These are phyloP conservation scores for Aramus guarauna DNA, from an alignment of 2,113 vertebrate species.

Conservation along the genomic window DNA sequence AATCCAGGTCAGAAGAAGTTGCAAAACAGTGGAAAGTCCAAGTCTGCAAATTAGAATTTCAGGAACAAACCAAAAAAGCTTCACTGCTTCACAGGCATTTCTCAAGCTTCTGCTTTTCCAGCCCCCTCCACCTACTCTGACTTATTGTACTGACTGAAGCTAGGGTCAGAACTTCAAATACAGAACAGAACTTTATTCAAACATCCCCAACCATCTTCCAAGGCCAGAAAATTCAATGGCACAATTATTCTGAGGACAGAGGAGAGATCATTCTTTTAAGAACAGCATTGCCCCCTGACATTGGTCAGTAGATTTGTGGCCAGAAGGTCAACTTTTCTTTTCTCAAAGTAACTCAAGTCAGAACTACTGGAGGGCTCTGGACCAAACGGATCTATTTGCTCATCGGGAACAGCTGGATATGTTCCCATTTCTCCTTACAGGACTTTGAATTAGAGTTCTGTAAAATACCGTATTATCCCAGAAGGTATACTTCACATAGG, in stretches of 20 bases:
- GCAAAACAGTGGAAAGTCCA: conserved; percentile 47
- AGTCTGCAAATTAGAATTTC: conserved; percentile 46
- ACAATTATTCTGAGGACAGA: not conserved
- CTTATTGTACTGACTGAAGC: not conserved
- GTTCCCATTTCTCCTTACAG: not conserved
- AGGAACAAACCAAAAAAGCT: conserved; percentile 57
- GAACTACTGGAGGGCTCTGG: not conserved
- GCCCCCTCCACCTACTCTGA: not conserved
- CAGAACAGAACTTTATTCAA: not conserved
- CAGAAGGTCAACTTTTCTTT: not conserved
- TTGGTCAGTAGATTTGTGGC: not conserved
- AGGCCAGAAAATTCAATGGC: not conserved
- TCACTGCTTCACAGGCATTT: conserved; percentile 1
- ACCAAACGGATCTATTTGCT: not conserved
- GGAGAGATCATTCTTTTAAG: not conserved
- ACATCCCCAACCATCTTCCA: not conserved
- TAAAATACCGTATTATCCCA: not conserved
- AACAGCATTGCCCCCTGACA: not conserved
- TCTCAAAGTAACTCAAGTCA: not conserved
- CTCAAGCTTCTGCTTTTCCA: conserved; percentile 21
- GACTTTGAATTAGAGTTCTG: not conserved
- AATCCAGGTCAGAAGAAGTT: conserved; percentile 33
- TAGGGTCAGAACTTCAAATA: not conserved
- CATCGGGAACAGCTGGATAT: not conserved
- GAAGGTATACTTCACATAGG: not conserved